These are phyloP conservation scores for Gasterosteus nipponicus DNA, from an alignment of 2,113 vertebrate genomes.

Conservation along the genomic window DNA sequence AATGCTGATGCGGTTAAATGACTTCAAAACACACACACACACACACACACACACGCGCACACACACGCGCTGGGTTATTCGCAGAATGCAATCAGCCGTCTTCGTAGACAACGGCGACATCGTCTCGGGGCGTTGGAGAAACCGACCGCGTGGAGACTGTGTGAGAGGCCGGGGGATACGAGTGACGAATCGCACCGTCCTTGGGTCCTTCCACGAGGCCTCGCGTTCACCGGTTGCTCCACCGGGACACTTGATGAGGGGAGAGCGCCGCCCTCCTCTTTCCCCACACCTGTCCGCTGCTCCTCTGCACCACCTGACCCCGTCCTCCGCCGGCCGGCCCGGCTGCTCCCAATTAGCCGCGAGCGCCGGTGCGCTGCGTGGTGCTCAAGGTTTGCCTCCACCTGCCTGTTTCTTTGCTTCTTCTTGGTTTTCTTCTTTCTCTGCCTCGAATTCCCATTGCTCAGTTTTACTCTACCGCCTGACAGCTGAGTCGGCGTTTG, in stretches of 20 bases:
- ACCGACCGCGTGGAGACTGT: too few relatives aligned
- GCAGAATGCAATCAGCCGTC: background rate
- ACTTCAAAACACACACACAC: background rate
- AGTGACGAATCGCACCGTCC: background rate
- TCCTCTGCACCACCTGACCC: background rate
- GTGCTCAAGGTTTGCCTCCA: background rate
- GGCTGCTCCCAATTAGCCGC: slow-evolving; percentile 1
- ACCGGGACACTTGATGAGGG: background rate
- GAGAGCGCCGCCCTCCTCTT: too few relatives aligned
- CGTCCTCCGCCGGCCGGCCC: background rate
- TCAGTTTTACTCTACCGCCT: background rate
- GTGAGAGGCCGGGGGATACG: too few relatives aligned
- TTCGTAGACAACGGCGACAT: too few relatives aligned
- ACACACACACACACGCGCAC: too few relatives aligned
- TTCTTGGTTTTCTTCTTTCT: background rate
- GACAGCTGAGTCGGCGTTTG: slow-evolving; percentile 2
- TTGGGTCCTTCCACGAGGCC: too few relatives aligned
- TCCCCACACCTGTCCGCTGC: background rate
- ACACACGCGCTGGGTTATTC: background rate
- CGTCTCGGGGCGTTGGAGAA: too few relatives aligned
- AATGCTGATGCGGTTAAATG: background rate
- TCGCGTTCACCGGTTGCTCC: too few relatives aligned
- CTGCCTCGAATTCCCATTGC: slow-evolving; percentile 8
- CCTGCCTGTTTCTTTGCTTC: background rate
- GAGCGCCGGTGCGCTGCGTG: background rate